phyloP scores from a whole-genome alignment of 1,140 invertebrate species.

The Leptinotarsa lineolata region DNA sequence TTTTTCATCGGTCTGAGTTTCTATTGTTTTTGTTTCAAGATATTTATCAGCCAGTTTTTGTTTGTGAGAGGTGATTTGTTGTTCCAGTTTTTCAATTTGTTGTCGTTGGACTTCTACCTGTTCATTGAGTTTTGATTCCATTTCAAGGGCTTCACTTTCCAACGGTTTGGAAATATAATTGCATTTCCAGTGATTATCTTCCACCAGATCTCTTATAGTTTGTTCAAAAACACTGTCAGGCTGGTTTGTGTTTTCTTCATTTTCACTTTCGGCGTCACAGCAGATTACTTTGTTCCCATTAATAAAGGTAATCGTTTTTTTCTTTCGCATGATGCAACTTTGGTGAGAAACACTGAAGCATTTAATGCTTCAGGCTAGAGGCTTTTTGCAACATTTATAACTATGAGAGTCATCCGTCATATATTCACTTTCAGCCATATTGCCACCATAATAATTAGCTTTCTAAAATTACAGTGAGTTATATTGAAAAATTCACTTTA shows the following conservation, averaged over 20 bases:
- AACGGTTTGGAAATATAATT: too few species aligned
- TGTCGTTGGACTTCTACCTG: constrained; percentile 7
- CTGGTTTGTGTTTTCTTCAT: constrained; percentile 7
- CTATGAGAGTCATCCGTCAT: background rate
- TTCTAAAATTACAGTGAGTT: too few species aligned
- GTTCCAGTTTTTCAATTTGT: background rate
- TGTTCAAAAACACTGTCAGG: background rate
- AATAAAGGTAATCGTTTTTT: background rate
- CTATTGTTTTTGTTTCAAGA: constrained; percentile 2
- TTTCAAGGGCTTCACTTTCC: too few species aligned
- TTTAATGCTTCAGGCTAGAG: background rate
- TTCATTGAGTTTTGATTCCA: too few species aligned
- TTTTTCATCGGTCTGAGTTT: background rate
- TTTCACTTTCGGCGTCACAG: background rate
- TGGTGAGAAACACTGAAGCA: background rate
- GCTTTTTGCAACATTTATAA: constrained; percentile 5
- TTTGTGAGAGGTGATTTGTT: background rate
- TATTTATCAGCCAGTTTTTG: background rate
- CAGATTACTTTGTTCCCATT: background rate
- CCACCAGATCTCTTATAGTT: background rate
- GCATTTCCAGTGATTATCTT: background rate
- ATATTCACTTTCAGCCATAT: constrained; percentile 1
- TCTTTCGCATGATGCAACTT: background rate
- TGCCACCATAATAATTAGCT: background rate
- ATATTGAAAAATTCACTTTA: too few species aligned